Evolutionary conservation across 2,888 invertebrate species (phyloP), one percentile per base, ranked within the genome.

Genomic region (Mylabris sibirica): DNA sequence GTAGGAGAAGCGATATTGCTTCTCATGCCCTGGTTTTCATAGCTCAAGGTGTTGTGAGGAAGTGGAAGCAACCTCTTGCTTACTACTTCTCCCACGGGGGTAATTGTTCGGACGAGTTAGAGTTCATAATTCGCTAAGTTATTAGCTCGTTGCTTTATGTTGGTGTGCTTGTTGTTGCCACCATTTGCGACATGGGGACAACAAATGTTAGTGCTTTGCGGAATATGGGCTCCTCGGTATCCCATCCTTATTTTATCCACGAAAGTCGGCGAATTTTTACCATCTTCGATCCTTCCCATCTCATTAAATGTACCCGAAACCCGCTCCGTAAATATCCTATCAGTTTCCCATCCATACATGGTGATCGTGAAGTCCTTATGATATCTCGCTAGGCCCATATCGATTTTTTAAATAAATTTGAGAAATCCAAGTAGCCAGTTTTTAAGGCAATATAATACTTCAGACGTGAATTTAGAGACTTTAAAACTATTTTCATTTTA

Each of bases 201-300:
- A 6, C 53, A 12, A 53, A 64, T 26, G 11, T 64, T 14, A 64
- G 34, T 17, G 26, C 64, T 5, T 20, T 64, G 26, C 26, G 26
- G 26, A 17, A n/a, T 26, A 65, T 65, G 59, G 59, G 59, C 8
- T 35, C 65, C 20, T 22, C n/a, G 12, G 11, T 34, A 14, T 5
- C 30, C 17, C 14, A 17, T 59, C 59, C 65, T 34, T 65, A 22
- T 9, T 34, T 65, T 26, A 12, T 59, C 8, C 22, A 63, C 35
- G 35, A 12, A 11, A 2, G 8, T 14, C 9, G 35, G 17, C 12
- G 14, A 59, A 64, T 34, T 34, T 64, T 35, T 30, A 64, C 30
- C 24, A 57, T 65, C 26, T 65, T 57, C 65, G 65, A 65, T 41
- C 59, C 41, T 38, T 59, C 60, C 0, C 65, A 65, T 24, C 24